These are phyloP conservation scores for Leptoteleia sp. DNA, from an alignment of 1,140 invertebrate genomes.

Conservation along the genomic window DNA sequence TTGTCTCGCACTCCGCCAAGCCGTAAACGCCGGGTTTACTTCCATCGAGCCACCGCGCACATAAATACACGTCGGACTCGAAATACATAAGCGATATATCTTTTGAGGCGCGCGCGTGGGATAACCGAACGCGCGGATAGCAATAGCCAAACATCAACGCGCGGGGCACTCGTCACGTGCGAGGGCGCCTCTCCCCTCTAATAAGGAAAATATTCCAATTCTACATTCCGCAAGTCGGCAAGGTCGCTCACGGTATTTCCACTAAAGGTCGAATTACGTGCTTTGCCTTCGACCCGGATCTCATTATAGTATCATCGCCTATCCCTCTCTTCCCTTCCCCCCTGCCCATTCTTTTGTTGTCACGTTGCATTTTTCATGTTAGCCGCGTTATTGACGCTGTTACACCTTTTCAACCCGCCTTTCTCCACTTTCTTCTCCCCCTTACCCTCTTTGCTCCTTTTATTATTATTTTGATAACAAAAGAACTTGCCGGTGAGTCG, in stretches of 20 bases:
- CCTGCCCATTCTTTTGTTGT: conserved; percentile 18
- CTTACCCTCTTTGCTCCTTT: no score
- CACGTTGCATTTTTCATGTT: conserved; percentile 50
- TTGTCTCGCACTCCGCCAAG: conserved; percentile 30
- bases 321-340: no score
- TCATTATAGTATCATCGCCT: conserved; percentile 57
- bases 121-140: no score
- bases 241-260: conserved; percentile 65
- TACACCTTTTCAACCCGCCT: conserved; percentile 4
- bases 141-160: no score
- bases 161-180: no score
- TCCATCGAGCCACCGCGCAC: conserved; percentile 33
- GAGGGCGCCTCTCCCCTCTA: no score
- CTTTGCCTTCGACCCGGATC: conserved; percentile 66
- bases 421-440: no score
- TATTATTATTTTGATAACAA: no score
- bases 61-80: conserved; percentile 54
- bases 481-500: no score
- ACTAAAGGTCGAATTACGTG: conserved; percentile 68
- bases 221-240: conserved; percentile 54
- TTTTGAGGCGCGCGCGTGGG: no score
- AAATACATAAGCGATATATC: no score
- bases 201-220: no score
- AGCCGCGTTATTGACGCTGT: conserved; percentile 5
- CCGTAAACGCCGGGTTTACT: conserved; percentile 52